phyloP scores from a whole-genome alignment of 2,797 vertebrate species.

The Carduelis carduelis region DNA sequence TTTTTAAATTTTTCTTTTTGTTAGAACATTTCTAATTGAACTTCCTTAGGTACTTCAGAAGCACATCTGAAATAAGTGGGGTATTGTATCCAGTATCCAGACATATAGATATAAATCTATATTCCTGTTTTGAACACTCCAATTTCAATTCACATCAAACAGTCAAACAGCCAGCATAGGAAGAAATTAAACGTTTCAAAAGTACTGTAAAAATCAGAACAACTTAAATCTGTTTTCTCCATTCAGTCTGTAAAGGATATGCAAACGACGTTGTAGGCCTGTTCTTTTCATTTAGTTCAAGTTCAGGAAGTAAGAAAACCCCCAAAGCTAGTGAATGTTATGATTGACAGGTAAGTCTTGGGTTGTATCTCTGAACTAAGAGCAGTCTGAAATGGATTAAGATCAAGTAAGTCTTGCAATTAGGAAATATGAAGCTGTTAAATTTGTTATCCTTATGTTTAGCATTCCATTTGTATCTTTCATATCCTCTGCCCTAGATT shows the following conservation, averaged over 20 bases:
- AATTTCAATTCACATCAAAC: neutral
- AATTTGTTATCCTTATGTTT: conserved; percentile 41
- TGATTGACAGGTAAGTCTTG: conserved; percentile 8
- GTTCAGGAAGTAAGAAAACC: neutral
- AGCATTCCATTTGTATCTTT: conserved; percentile 32
- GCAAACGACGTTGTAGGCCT: neutral
- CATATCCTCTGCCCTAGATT: conserved; percentile 22
- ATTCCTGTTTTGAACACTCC: neutral
- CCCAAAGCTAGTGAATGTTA: neutral
- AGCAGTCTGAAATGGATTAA: neutral
- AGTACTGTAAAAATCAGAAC: neutral
- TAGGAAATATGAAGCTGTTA: neutral
- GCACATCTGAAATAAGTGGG: neutral
- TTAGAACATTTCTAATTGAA: neutral
- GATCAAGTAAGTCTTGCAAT: neutral
- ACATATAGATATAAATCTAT: neutral
- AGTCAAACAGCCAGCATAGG: neutral
- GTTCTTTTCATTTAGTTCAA: conserved; percentile 32
- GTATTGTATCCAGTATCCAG: neutral
- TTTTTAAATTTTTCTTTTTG: neutral
- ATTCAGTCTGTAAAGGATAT: neutral
- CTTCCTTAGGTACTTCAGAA: neutral
- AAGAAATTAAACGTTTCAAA: neutral
- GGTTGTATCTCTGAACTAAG: neutral
- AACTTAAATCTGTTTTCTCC: neutral